These are phyloP conservation scores for Mugil cephalus DNA, from an alignment of 2,113 vertebrate genomes.

Conservation along the genomic window DNA sequence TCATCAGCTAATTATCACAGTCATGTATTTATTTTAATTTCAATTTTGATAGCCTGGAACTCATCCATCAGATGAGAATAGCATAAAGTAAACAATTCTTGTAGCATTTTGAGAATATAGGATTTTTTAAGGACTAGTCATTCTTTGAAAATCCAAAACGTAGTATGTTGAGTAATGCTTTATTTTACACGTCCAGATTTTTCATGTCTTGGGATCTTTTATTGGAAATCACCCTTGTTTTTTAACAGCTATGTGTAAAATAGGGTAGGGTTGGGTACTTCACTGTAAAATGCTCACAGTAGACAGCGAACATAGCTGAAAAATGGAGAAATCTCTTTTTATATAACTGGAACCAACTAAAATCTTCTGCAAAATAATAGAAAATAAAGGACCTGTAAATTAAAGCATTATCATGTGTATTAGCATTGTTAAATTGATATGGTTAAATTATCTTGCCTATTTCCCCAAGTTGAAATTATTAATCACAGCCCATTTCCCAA, in stretches of 20 bases:
- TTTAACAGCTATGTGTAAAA: background rate
- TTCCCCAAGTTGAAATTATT: constrained; percentile 2
- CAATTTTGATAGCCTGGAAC: constrained; percentile 18
- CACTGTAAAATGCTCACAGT: background rate
- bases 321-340: background rate
- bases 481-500: background rate
- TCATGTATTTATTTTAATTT: constrained; percentile 46
- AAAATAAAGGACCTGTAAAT: background rate
- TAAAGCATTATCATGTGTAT: background rate
- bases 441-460: background rate
- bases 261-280: background rate
- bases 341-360: background rate
- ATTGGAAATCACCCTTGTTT: too few species aligned
- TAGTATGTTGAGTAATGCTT: background rate
- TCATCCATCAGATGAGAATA: constrained; percentile 19
- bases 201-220: too few species aligned
- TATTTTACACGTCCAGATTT: constrained; percentile 6
- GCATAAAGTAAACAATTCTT: background rate
- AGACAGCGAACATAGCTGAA: too few species aligned
- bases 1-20: constrained; percentile 39
- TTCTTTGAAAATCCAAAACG: background rate
- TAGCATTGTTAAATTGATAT: background rate
- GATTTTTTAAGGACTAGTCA: background rate
- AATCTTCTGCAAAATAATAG: background rate
- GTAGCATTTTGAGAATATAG: background rate